Conservation (phyloP, 2,113 vertebrate species). For the Anolis carolinensis region DNA sequence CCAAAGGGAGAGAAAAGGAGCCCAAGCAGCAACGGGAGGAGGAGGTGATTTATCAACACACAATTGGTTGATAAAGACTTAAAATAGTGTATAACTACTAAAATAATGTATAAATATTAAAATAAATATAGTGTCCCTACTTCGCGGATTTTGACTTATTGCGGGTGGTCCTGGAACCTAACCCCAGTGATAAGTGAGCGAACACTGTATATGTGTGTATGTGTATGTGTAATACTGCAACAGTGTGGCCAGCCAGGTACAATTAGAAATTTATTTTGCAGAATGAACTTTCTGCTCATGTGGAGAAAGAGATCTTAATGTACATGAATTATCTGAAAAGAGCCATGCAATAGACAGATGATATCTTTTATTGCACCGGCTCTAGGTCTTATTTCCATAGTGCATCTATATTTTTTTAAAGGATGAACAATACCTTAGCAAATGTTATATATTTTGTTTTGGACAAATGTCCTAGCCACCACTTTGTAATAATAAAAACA, state of each 20-base stretch:
- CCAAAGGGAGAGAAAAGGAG: too few species aligned
- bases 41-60: too few species aligned
- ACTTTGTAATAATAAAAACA: slow-evolving; percentile 20
- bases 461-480: slow-evolving; percentile 27
- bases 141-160: too few species aligned
- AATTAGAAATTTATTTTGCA: slow-evolving; percentile 16
- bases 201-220: too few species aligned
- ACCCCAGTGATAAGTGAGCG: too few species aligned
- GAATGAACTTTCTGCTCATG: slow-evolving; percentile 6
- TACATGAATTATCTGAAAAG: slow-evolving; percentile 4
- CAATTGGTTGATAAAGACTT: too few species aligned
- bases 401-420: slow-evolving; percentile 46
- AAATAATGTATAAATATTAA: too few species aligned
- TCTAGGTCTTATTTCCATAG: slow-evolving; percentile 46
- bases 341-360: slow-evolving; percentile 4
- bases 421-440: slow-evolving; percentile 44
- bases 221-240: not conserved
- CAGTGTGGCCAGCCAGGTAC: slow-evolving; percentile 1
- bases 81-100: too few species aligned
- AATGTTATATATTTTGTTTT: slow-evolving; percentile 24
- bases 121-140: too few species aligned
- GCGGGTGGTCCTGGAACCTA: too few species aligned
- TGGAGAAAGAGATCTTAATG: not conserved
- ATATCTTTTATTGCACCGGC: not conserved
- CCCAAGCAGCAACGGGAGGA: too few species aligned